These are phyloP conservation scores for Smittia aterrima DNA, from an alignment of 2,888 invertebrate genomes.

Conservation along the genomic window DNA sequence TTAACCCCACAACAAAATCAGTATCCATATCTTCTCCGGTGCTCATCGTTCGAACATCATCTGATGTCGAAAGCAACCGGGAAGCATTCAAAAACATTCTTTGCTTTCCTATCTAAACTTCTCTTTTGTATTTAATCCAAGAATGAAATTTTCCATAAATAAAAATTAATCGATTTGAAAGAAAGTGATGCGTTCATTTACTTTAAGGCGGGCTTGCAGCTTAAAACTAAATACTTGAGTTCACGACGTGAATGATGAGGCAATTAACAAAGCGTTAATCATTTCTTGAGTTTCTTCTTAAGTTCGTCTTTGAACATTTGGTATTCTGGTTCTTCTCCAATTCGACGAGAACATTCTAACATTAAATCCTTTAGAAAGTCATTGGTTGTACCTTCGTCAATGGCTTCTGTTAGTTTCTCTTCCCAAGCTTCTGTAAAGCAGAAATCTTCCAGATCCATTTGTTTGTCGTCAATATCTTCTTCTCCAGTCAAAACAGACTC, in stretches of 20 bases:
- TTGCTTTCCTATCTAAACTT: background rate
- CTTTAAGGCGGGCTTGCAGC: background rate
- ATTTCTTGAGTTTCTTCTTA: conserved; percentile 15
- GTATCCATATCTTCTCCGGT: background rate
- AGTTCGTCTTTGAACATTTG: conserved; percentile 23
- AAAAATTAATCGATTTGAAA: background rate
- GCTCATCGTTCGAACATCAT: background rate
- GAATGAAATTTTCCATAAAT: conserved; percentile 23
- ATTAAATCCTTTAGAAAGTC: conserved; percentile 17
- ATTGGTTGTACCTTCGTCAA: background rate
- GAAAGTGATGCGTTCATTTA: background rate
- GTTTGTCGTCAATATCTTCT: background rate
- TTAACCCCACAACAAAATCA: conserved; percentile 14
- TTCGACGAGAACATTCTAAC: background rate
- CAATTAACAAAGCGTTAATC: conserved; percentile 48
- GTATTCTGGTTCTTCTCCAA: conserved; percentile 8
- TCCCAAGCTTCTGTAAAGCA: conserved; percentile 34
- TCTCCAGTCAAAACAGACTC: background rate
- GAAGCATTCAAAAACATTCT: background rate
- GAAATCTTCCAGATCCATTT: background rate
- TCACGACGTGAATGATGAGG: background rate
- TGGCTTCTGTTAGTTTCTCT: background rate
- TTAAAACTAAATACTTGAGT: background rate
- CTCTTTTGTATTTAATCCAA: conserved; percentile 30
- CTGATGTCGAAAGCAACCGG: background rate